Conservation (phyloP, 2,113 vertebrate species). For the Sciurus niger region DNA sequence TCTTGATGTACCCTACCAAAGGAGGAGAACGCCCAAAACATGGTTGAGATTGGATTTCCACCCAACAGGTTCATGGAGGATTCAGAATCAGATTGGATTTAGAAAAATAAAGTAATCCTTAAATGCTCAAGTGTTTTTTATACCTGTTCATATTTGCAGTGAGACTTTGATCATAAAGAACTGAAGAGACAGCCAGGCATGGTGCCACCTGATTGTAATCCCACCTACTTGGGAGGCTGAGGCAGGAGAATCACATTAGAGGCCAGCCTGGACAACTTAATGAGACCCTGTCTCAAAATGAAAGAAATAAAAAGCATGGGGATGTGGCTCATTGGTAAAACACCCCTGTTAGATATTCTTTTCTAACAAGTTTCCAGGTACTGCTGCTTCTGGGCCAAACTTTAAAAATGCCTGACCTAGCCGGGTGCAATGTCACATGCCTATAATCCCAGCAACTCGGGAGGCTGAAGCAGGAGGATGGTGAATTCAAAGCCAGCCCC, state of each 20-base stretch:
- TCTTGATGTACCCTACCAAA: not conserved
- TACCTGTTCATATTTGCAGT: not conserved
- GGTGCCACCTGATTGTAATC: no score
- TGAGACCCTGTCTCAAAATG: no score
- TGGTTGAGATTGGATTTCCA: not conserved
- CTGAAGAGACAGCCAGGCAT: not conserved
- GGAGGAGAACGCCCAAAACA: not conserved
- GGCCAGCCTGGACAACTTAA: no score
- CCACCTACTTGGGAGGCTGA: no score
- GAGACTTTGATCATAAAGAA: not conserved
- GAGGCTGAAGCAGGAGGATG: not conserved
- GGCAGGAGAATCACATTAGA: no score
- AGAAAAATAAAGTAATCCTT: not conserved
- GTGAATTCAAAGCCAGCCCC: not conserved
- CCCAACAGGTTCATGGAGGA: not conserved
- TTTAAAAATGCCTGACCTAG: not conserved
- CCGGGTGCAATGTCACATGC: no score
- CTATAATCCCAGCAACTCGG: not conserved
- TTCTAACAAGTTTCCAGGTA: not conserved
- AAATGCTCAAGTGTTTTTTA: not conserved
- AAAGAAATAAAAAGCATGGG: no score
- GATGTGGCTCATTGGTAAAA: no score
- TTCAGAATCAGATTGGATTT: no score
- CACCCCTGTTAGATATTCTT: no score
- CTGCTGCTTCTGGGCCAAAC: not conserved